Base-by-base conservation (phyloP, 23 tunicate species). In the Halocynthia roretzi region DNA sequence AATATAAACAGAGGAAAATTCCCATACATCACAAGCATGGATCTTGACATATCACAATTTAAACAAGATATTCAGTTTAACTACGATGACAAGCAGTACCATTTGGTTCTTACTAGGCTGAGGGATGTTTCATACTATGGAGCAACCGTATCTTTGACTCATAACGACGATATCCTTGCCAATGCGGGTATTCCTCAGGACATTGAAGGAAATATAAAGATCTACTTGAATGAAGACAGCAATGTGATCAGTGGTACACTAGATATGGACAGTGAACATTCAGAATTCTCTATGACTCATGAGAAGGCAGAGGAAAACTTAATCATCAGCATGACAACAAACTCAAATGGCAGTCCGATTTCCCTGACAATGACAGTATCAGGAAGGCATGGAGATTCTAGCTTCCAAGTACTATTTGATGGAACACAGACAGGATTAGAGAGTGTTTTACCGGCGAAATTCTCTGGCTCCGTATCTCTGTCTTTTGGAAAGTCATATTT, bases 371-470 rank as follows among this genome's bases (percentile, higher is more conserved):
- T 48, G 17, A 65, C 22, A 9, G 19, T 65, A 8, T 40, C 31
- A 20, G 70, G 48, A 65, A 15, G 10, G 70, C 70, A 20, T 10
- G 17, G 14, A 65, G 70, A 65, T 8, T 20, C 22, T 65, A 48
- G 70, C 5, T 10, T 65, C 70, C 22, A 48, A 40, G 22, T 65
- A 9, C 5, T 40, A 20, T 9, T 65, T 48, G 31, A 40, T 65
- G 70, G 70, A 65, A 65, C 70, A 5, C 70, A 65, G 31, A 65
- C 70, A 9, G 70, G 70, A 9, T 48, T 65, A 10, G 19, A 65
- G 9, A 8, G 10, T 8, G 22, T 65, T 48, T 65, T 65, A 48
- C 17, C 70, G 0, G 70, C 15, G 5, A 10, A 11, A 10, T 65
- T 65, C 19, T 9, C 22, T 10, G 9, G 22, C 14, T 8, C 22